phyloP scores from a whole-genome alignment of 2,113 vertebrate genomes.

The Columba janthina region DNA sequence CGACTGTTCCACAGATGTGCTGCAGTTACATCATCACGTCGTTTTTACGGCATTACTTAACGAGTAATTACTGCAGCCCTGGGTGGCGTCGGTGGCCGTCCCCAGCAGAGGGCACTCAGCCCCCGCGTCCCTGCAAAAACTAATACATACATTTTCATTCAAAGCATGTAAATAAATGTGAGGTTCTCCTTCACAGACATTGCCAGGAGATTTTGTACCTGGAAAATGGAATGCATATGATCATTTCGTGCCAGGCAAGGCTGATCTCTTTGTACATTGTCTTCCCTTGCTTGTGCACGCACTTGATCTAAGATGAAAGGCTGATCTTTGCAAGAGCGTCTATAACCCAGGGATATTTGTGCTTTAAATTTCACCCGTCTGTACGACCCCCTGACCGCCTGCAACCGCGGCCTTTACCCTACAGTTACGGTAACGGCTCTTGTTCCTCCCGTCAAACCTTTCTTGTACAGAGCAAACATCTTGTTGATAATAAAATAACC shows the following conservation, averaged over 20 bases:
- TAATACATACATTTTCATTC: neutral
- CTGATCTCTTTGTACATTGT: neutral
- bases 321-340: neutral
- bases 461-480: neutral
- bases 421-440: neutral
- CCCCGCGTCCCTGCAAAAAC: neutral
- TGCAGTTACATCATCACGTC: accelerated
- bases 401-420: neutral
- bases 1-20: neutral
- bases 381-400: neutral
- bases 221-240: accelerated
- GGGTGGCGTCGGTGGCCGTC: accelerated
- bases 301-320: neutral
- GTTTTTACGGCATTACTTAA: neutral
- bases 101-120: constrained; percentile 53
- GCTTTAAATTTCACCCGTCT: neutral
- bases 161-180: accelerated
- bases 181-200: neutral
- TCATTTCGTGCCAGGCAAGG: neutral
- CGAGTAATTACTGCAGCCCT: neutral
- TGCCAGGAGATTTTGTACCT: neutral
- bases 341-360: neutral
- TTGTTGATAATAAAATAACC: neutral
- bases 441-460: neutral
- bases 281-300: neutral